Conservation (phyloP, 1,140 invertebrate species). For the Mamestra configurata region DNA sequence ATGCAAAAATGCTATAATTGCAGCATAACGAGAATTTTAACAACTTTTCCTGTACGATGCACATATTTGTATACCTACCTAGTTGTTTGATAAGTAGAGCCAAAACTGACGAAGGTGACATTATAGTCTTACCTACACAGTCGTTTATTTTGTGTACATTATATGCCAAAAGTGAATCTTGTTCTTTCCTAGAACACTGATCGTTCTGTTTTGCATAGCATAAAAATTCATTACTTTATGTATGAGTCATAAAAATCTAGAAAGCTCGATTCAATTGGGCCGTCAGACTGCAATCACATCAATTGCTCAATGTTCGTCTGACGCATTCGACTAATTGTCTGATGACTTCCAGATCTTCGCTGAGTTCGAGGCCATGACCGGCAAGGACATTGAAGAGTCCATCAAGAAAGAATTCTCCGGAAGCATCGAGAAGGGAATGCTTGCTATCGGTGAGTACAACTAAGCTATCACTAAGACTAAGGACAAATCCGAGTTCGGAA, state of each 20-base stretch:
- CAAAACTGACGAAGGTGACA: background rate
- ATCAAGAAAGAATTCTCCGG: constrained; percentile 97
- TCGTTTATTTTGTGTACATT: background rate
- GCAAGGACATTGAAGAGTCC: constrained; percentile 94
- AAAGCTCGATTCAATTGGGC: constrained; percentile 45
- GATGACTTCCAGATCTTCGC: constrained; percentile 91
- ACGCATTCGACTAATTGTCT: constrained; percentile 41
- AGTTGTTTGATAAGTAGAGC: background rate
- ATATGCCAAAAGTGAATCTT: background rate
- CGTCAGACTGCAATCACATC: constrained; percentile 44
- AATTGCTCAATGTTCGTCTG: constrained; percentile 56
- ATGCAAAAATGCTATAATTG: background rate
- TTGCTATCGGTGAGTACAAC: constrained; percentile 95
- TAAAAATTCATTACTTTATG: constrained; percentile 27
- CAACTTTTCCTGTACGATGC: background rate
- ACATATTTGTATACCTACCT: background rate
- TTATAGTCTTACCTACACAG: background rate
- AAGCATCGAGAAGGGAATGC: constrained; percentile 94
- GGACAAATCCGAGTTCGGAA: background rate
- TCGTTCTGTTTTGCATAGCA: background rate
- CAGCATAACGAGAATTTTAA: background rate
- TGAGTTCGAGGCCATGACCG: constrained; percentile 92
- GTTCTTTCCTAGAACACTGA: background rate
- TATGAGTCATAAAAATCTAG: constrained; percentile 47
- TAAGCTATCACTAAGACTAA: constrained; percentile 24